Base-by-base conservation (phyloP, 2,797 vertebrate genomes). In the Decapterus maruadsi region DNA sequence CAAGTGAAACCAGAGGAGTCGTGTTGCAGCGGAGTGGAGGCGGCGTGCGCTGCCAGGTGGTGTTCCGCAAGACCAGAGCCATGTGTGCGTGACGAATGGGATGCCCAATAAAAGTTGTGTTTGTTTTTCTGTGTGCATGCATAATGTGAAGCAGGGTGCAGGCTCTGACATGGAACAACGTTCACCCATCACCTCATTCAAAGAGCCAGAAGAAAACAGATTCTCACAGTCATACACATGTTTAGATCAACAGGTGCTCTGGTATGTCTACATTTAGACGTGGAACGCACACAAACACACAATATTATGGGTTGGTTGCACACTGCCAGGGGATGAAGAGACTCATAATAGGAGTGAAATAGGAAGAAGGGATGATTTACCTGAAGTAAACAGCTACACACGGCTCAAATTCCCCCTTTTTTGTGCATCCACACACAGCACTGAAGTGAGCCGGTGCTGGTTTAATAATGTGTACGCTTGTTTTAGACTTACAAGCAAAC, bases 1-100 rank as follows among this genome's bases (percentile, higher is more conserved):
- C 7, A n/a, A 58, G 62, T 66, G 65, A 75, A 86, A 83, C 80
- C 85, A 80, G 82, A 88, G 68, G 81, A 86, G 43, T 13, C 60
- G 40, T 72, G 74, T 70, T 84, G 68, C 64, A 68, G 78, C 60
- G 6, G 42, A 59, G 62, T 38, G 6, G 42, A 59, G 62, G 34
- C 4, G 1, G 0, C 34, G 34, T 14, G 50, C 7, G 45, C 51
- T 82, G 79, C 82, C 80, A 88, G 84, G 64, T 78, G 82, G 70
- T 75, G 80, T 80, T 88, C 77, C 78, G 68, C 64, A 42, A 77
- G 65, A 79, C 65, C 61, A 45, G 71, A 83, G 75, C 72, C 68
- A 40, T 50, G 75, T 78, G 74, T 77, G 70, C 77, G 74, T 78
- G 78, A 79, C 45, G 6, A 70, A 82, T 40, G 72, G 57, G 43